Conservation (phyloP, 64 coral and sea anemone species). For the Pocillopora damicornis region DNA sequence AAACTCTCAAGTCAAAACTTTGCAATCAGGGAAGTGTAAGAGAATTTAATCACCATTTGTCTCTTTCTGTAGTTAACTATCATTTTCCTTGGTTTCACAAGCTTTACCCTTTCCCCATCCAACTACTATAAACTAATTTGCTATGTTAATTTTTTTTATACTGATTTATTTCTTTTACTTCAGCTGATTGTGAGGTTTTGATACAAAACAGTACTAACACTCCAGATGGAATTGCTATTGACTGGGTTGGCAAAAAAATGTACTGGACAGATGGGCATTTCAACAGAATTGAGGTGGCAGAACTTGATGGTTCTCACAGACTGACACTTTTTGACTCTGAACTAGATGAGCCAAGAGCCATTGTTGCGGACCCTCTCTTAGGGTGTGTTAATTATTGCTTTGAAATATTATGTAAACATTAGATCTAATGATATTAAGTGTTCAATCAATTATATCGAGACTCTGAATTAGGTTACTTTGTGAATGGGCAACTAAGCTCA, state of each 20-base stretch:
- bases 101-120: too few relatives aligned
- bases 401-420: too few relatives aligned
- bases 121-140: too few relatives aligned
- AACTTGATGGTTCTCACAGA: constrained; percentile 62
- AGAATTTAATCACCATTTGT: too few relatives aligned
- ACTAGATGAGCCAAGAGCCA: constrained; percentile 72
- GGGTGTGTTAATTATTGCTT: constrained; percentile 30
- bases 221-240: constrained; percentile 48
- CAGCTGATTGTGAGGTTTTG: constrained; percentile 14
- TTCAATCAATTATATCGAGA: too few relatives aligned
- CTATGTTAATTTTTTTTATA: background rate
- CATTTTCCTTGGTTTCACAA: too few relatives aligned
- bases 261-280: constrained; percentile 59
- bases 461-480: too few relatives aligned
- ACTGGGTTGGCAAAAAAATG: constrained; percentile 48
- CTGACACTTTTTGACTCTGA: constrained; percentile 43
- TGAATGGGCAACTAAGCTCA: too few relatives aligned
- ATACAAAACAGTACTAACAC: background rate
- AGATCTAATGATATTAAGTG: too few relatives aligned
- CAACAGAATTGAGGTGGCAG: constrained; percentile 73
- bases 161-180: background rate
- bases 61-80: too few relatives aligned
- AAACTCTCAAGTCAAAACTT: too few relatives aligned
- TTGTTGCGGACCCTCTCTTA: constrained; percentile 59
- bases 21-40: too few relatives aligned